A percentile compares a stretch with the other conserved stretches of the same genome.
phyloP scores from a whole-genome alignment of 2,797 vertebrate species.

The Myotis planiceps region DNA sequence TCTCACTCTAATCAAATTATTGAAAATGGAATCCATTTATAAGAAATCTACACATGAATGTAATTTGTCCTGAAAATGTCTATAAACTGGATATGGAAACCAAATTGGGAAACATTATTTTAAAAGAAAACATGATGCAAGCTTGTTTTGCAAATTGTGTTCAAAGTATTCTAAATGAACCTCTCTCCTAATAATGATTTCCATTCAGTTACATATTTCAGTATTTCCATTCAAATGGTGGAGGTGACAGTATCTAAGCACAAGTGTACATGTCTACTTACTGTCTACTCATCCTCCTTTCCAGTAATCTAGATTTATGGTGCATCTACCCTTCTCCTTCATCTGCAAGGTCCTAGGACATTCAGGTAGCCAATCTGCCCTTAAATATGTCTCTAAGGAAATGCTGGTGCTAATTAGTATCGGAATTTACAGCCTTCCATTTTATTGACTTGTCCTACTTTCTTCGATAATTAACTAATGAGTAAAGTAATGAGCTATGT shows the following conservation, averaged over 20 bases:
- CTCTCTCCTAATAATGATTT: constrained; percentile 68
- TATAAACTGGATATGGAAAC: background rate
- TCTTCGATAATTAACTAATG: constrained; percentile 99
- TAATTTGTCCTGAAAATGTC: background rate
- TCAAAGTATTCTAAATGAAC: constrained; percentile 62
- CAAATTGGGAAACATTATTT: background rate
- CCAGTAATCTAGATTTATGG: constrained; percentile 85
- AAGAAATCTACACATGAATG: background rate
- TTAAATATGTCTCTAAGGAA: constrained; percentile 99
- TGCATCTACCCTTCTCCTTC: constrained; percentile 88
- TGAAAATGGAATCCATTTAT: background rate
- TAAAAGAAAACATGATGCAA: constrained; percentile 22
- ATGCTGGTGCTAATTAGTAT: constrained; percentile 99
- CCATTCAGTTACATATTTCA: background rate
- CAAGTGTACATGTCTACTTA: constrained; percentile 66
- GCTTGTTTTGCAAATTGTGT: constrained; percentile 64
- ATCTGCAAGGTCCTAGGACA: constrained; percentile 94
- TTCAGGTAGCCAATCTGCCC: constrained; percentile 99
- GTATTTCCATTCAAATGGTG: constrained; percentile 48
- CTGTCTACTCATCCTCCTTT: constrained; percentile 63
- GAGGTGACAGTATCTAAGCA: constrained; percentile 32
- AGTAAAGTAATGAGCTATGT: constrained; percentile 99
- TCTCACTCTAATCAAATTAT: background rate
- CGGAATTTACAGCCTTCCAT: constrained; percentile 99
- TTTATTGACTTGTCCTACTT: constrained; percentile 99